Conservation (phyloP, 1,140 invertebrate species). For the Cotesia typhae region DNA sequence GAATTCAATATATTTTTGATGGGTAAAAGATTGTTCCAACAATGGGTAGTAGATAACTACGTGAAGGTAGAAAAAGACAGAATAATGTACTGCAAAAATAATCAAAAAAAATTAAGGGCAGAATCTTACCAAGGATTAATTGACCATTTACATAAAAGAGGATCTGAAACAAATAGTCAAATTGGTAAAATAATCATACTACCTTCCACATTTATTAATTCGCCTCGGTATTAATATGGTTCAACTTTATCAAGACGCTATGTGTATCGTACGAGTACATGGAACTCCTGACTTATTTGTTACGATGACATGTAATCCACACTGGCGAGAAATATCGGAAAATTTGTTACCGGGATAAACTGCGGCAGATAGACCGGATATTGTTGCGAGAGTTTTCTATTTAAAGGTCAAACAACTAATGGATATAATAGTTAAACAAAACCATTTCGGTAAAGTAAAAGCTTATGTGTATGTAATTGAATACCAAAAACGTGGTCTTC, state of each 20-base stretch:
- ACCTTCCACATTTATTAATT: slow-evolving; percentile 53
- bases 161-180: neutral
- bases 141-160: slow-evolving; percentile 12
- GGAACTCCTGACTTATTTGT: slow-evolving; percentile 56
- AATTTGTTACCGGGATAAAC: slow-evolving; percentile 52
- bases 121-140: slow-evolving; percentile 27
- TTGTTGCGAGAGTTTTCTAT: slow-evolving; percentile 27
- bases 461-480: slow-evolving; percentile 27
- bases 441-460: slow-evolving; percentile 17
- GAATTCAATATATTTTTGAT: slow-evolving; percentile 20
- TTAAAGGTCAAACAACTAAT: slow-evolving; percentile 26
- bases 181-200: slow-evolving; percentile 48
- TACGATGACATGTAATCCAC: slow-evolving; percentile 14
- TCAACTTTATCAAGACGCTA: slow-evolving; percentile 58
- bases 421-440: slow-evolving; percentile 23
- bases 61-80: slow-evolving; percentile 33
- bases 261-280: slow-evolving; percentile 59
- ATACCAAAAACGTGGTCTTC: slow-evolving; percentile 18
- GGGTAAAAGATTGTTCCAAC: slow-evolving; percentile 19
- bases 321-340: slow-evolving; percentile 56
- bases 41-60: slow-evolving; percentile 29
- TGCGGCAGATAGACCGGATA: slow-evolving; percentile 52
- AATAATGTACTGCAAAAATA: slow-evolving; percentile 7
- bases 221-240: slow-evolving; percentile 59
- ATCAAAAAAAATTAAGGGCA: slow-evolving; percentile 16